Conservation (phyloP, 2,113 vertebrate species). For the Melanostigma gelatinosum region DNA sequence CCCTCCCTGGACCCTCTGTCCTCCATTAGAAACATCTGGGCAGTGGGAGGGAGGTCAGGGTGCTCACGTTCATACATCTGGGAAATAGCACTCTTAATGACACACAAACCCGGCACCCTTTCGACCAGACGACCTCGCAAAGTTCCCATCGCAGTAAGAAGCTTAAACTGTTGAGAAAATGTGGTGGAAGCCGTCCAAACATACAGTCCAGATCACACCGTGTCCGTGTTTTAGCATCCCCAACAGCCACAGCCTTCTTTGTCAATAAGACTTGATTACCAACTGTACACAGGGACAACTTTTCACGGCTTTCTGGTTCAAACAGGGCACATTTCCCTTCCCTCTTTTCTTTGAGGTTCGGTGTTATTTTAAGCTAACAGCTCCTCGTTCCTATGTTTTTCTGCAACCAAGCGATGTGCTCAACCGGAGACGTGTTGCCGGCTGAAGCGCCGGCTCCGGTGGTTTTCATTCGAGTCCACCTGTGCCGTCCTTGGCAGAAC, state of each 20-base stretch:
- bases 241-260: not conserved
- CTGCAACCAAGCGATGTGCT: conserved; percentile 22
- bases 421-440: conserved; percentile 20
- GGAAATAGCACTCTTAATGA: conserved; percentile 61
- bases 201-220: not conserved
- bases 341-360: conserved; percentile 36
- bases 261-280: not conserved
- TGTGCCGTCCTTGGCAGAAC: conserved; percentile 57
- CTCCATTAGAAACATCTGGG: conserved; percentile 81
- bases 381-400: conserved; percentile 20
- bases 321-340: not conserved
- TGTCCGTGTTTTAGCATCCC: not conserved
- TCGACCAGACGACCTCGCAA: conserved; percentile 35
- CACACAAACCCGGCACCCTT: conserved; percentile 54
- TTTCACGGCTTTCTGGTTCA: not conserved
- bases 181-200: conserved; percentile 6
- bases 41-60: conserved; percentile 52
- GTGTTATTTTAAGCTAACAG: conserved; percentile 53
- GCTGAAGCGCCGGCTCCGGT: conserved; percentile 1
- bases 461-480: conserved; percentile 68
- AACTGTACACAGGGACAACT: not conserved
- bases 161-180: conserved; percentile 37
- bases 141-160: conserved; percentile 47
- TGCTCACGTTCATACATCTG: conserved; percentile 50
- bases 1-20: conserved; percentile 45